These are phyloP conservation scores for Nemurella pictetii DNA, from an alignment of 2,888 invertebrate species.

Conservation along the genomic window DNA sequence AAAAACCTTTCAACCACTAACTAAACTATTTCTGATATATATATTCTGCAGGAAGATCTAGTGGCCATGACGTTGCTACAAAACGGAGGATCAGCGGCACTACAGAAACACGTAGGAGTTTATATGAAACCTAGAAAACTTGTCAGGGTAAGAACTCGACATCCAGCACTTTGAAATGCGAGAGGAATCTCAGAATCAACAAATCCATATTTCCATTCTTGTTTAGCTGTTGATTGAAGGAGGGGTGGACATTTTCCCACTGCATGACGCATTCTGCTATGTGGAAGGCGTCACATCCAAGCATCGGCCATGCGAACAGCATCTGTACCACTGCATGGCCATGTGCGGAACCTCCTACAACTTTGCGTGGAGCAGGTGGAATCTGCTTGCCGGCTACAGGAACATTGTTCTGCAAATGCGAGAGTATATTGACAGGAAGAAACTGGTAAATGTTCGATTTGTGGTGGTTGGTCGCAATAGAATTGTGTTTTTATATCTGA, in stretches of 20 bases:
- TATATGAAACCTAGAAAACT: slow-evolving; percentile 64
- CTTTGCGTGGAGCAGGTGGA: slow-evolving; percentile 82
- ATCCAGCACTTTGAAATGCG: neutral
- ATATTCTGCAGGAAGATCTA: slow-evolving; percentile 50
- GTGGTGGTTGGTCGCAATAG: neutral
- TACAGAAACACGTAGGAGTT: slow-evolving; percentile 62
- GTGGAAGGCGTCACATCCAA: slow-evolving; percentile 61
- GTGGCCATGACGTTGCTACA: slow-evolving; percentile 57
- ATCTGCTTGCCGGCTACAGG: slow-evolving; percentile 60
- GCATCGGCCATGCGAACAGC: slow-evolving; percentile 72
- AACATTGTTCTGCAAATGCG: slow-evolving; percentile 70
- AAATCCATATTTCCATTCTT: neutral
- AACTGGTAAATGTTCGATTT: slow-evolving; percentile 44
- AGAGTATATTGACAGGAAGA: slow-evolving; percentile 53
- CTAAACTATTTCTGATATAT: no score
- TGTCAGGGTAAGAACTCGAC: slow-evolving; percentile 56
- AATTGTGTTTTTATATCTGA: no score
- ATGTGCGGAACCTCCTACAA: slow-evolving; percentile 70
- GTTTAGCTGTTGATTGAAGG: slow-evolving; percentile 61
- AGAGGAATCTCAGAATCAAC: neutral
- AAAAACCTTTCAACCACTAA: no score
- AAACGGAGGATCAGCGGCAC: slow-evolving; percentile 64
- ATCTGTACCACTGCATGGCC: slow-evolving; percentile 79
- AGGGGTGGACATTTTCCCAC: slow-evolving; percentile 82
- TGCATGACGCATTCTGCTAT: slow-evolving; percentile 67